Conservation (phyloP, 1,140 invertebrate genomes). For the Frieseomelitta varia region DNA sequence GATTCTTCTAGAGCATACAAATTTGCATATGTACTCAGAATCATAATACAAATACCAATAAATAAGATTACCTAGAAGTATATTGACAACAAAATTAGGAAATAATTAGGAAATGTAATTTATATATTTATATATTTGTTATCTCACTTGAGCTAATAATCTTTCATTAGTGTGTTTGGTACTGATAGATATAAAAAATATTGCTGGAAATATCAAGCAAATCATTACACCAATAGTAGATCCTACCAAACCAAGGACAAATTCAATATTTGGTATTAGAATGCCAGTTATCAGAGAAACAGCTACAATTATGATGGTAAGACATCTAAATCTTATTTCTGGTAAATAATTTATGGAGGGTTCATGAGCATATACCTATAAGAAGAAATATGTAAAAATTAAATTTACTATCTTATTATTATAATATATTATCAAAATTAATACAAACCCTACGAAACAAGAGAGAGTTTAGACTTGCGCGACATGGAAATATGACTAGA, state of each 20-base stretch:
- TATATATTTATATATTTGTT: neutral
- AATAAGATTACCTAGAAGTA: slow-evolving; percentile 86
- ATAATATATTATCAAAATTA: neutral
- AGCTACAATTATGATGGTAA: slow-evolving; percentile 90
- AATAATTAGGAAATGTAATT: slow-evolving; percentile 24
- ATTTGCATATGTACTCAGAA: slow-evolving; percentile 94
- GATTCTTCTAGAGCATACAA: slow-evolving; percentile 88
- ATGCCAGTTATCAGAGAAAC: slow-evolving; percentile 90
- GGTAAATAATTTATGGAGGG: slow-evolving; percentile 87
- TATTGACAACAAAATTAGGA: slow-evolving; percentile 38
- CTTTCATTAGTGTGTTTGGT: slow-evolving; percentile 89
- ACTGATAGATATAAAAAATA: slow-evolving; percentile 88
- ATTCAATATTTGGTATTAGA: slow-evolving; percentile 93
- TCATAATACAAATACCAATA: slow-evolving; percentile 90
- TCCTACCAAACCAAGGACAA: slow-evolving; percentile 95
- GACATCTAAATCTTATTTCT: slow-evolving; percentile 88
- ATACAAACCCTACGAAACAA: slow-evolving; percentile 90
- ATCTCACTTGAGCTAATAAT: slow-evolving; percentile 85
- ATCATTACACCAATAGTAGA: slow-evolving; percentile 97
- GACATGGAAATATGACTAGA: slow-evolving; percentile 97
- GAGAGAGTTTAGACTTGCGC: slow-evolving; percentile 96
- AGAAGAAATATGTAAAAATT: neutral
- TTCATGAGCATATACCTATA: slow-evolving; percentile 82
- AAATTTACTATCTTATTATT: neutral
- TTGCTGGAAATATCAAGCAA: slow-evolving; percentile 94